These are phyloP conservation scores for Nerophis ophidion DNA, from an alignment of 2,113 vertebrate species.

Conservation along the genomic window DNA sequence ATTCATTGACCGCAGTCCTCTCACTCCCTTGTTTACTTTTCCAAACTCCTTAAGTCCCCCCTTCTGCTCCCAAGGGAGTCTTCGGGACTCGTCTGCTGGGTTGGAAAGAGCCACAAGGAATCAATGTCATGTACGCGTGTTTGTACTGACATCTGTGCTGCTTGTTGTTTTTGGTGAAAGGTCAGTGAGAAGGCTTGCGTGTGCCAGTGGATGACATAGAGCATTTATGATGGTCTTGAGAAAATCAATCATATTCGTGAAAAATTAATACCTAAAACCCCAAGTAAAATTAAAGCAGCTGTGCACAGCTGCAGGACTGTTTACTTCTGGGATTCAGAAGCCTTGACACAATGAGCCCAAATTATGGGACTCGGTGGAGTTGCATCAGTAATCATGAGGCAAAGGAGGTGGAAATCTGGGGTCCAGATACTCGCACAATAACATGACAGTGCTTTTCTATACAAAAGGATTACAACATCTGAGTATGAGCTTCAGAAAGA, in stretches of 20 bases:
- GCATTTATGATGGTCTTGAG: neutral
- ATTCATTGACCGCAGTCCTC: conserved; percentile 14
- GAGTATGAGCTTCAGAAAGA: conserved; percentile 77
- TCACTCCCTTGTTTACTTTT: conserved; percentile 22
- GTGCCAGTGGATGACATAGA: conserved; percentile 23
- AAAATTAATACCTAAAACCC: neutral
- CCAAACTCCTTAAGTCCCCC: conserved; percentile 26
- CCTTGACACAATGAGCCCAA: conserved; percentile 22
- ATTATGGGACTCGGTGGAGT: conserved; percentile 28
- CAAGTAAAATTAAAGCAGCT: conserved; percentile 26
- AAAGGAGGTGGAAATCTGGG: conserved; percentile 15
- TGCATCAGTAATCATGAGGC: conserved; percentile 10
- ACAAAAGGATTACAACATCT: conserved; percentile 79
- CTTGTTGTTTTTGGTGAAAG: conserved; percentile 35
- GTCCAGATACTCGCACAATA: conserved; percentile 22
- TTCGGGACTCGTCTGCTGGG: conserved; percentile 40
- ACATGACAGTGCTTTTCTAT: conserved; percentile 73
- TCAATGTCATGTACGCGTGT: conserved; percentile 45
- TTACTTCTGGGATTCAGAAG: conserved; percentile 23
- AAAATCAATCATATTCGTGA: neutral
- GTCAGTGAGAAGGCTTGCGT: conserved; percentile 32
- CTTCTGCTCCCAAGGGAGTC: conserved; percentile 29
- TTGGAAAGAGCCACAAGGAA: conserved; percentile 44
- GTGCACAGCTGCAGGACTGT: conserved; percentile 16
- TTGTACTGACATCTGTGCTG: conserved; percentile 54